Base-by-base conservation (phyloP, 2,888 invertebrate genomes). In the Zygothrica quintamaculata region DNA sequence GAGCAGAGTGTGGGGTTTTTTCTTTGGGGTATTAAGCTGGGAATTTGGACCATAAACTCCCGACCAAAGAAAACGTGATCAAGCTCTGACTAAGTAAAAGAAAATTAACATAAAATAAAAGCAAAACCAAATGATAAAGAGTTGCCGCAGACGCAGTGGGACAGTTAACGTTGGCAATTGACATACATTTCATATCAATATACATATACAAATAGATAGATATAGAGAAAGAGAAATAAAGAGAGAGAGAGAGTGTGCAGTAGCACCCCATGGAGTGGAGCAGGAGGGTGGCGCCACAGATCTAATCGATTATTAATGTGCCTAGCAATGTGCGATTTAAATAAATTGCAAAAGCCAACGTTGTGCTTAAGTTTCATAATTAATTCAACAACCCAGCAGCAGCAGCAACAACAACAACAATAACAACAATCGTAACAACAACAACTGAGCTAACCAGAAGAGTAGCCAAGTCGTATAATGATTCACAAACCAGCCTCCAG, bases 291-390 rank as follows among this genome's bases (percentile, higher is more conserved):
- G 11, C 36, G 31, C 31, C 31, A 9, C n/a, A 5, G 13, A 44
- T 34, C 78, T 71, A 88, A 87, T 88, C 88, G 88, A 80, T 87
- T 86, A 88, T 84, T 79, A 87, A 87, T 85, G 88, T 77, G 88
- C 50, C 74, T 82, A 69, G 75, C 70, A 74, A 72, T 72, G 87
- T 88, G 87, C 79, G 87, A 88, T 84, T 87, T 77, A 88, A 86
- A 88, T 82, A 88, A 88, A 88, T 88, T 88, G 88, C 84, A 74
- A 74, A 73, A 61, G 50, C 65, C 79, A 73, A 55, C 61, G 67
- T 61, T 66, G 48, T 52, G 77, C 77, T 87, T 87, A 87, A 87
- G 74, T 87, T 87, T 84, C 80, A 87, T 82, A 82, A 82, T 82
- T 82, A 82, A 82, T 82, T 82, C 87, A 82, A 68, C 65, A 62